These are phyloP conservation scores for Drosophila nebulosa DNA, from an alignment of 1,140 invertebrate genomes.

Conservation along the genomic window DNA sequence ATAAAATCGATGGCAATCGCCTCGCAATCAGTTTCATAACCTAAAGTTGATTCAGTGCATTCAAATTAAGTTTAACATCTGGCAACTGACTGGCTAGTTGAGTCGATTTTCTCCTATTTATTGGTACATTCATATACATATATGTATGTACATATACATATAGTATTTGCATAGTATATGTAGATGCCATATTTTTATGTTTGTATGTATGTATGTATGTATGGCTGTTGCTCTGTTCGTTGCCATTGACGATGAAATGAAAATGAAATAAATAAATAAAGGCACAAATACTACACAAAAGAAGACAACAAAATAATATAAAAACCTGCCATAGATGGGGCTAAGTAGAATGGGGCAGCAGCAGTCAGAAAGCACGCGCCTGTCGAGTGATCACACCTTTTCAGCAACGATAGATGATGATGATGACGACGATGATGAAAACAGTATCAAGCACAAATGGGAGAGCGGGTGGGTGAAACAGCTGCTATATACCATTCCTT, in stretches of 20 bases:
- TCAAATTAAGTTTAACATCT: neutral
- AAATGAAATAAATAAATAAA: conserved; percentile 49
- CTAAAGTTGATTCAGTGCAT: neutral
- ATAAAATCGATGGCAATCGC: neutral
- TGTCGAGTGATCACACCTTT: conserved; percentile 48
- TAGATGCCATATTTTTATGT: neutral
- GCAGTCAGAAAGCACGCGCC: conserved; percentile 57
- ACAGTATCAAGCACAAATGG: neutral
- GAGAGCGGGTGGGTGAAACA: neutral
- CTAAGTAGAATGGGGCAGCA: neutral
- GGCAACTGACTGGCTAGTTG: neutral
- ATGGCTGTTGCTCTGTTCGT: conserved; percentile 6
- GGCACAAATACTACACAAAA: conserved; percentile 16
- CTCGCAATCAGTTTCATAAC: neutral
- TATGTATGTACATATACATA: too few species aligned
- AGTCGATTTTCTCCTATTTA: neutral
- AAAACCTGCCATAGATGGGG: conserved; percentile 48
- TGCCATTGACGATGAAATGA: conserved; percentile 22
- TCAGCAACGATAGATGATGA: conserved; percentile 5
- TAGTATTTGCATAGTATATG: too few species aligned
- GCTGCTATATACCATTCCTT: neutral
- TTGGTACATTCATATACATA: too few species aligned
- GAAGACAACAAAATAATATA: conserved; percentile 13
- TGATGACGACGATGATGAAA: conserved; percentile 2
- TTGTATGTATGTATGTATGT: neutral